Evolutionary conservation across 2,113 vertebrate genomes (phyloP).

Genomic region (Eurystomus gularis): DNA sequence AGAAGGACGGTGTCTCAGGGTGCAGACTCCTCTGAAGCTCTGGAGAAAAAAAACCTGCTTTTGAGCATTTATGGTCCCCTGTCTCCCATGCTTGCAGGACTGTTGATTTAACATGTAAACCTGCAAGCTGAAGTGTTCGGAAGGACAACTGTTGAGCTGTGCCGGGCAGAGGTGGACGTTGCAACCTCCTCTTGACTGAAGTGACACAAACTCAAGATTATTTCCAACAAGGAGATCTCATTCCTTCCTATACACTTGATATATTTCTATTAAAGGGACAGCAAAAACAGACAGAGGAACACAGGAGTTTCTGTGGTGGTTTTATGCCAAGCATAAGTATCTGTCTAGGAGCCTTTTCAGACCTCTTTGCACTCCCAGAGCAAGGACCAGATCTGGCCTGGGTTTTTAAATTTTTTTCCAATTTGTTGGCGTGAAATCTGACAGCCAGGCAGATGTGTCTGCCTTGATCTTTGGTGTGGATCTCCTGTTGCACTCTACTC

Average conservation of each 20-base stretch:
- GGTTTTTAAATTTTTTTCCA: neutral
- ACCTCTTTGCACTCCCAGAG: neutral
- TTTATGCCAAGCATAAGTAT: neutral
- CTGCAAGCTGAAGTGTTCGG: neutral
- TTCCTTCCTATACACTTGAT: neutral
- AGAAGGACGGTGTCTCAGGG: neutral
- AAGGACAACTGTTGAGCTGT: neutral
- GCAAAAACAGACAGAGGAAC: neutral
- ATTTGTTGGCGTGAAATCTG: neutral
- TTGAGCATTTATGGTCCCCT: neutral
- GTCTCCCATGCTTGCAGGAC: neutral
- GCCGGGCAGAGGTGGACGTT: neutral
- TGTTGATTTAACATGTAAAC: neutral
- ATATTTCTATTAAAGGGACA: neutral
- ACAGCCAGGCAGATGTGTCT: conserved; percentile 25
- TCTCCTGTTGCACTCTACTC: neutral
- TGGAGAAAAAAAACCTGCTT: neutral
- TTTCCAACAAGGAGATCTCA: neutral
- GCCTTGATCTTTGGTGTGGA: neutral
- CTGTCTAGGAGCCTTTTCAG: neutral
- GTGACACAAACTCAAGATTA: neutral
- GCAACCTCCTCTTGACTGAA: neutral
- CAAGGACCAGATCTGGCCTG: neutral
- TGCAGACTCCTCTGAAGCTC: neutral
- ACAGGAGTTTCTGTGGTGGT: neutral